phyloP scores from a whole-genome alignment of 2,888 invertebrate species.

The Cylindroiulus punctatus region DNA sequence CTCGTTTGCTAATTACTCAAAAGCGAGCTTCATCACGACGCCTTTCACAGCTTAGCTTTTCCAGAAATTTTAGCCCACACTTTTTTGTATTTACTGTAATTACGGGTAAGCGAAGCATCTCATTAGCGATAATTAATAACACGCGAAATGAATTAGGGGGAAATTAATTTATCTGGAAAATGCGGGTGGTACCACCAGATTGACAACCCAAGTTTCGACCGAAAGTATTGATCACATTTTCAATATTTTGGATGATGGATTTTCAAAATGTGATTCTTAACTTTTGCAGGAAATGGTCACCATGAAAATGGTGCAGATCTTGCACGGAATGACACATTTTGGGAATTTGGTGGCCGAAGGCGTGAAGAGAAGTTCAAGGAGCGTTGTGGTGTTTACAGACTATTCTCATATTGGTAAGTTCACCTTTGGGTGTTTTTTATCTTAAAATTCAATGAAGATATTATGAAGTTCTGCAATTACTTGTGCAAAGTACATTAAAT shows the following conservation, averaged over 20 bases:
- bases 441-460: neutral
- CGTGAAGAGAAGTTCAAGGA: conserved; percentile 55
- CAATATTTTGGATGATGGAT: conserved; percentile 27
- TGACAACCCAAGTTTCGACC: neutral
- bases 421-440: neutral
- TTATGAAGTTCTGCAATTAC: no score
- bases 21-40: neutral
- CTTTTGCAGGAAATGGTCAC: conserved; percentile 56
- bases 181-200: neutral
- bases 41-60: neutral
- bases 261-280: neutral
- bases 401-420: conserved; percentile 57
- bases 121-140: neutral
- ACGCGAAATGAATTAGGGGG: neutral
- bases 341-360: conserved; percentile 57
- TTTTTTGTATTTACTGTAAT: neutral
- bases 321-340: conserved; percentile 56
- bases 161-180: neutral
- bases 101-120: neutral
- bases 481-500: no score
- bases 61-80: neutral
- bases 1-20: neutral
- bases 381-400: conserved; percentile 47
- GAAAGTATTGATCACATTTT: neutral
- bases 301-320: conserved; percentile 57